Conservation (phyloP, 2,888 invertebrate genomes). For the Rhagium mordax region DNA sequence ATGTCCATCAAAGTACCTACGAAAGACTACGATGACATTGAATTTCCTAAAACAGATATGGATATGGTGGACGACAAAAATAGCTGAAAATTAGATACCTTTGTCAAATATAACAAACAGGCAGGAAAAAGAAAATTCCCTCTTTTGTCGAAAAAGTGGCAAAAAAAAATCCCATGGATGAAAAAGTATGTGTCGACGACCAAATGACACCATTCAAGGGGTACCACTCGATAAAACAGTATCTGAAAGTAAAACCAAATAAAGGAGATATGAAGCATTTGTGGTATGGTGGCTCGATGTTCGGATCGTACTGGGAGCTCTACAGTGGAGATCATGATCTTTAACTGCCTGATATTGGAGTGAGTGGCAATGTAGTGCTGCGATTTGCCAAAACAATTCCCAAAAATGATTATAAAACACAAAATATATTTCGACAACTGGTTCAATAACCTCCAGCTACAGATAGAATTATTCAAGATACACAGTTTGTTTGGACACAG, state of each 20-base stretch:
- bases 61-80: too few relatives aligned
- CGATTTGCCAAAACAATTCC: not conserved
- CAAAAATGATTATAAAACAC: not conserved
- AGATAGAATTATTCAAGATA: not conserved
- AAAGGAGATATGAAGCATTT: not conserved
- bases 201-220: not conserved
- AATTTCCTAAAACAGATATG: too few relatives aligned
- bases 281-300: not conserved
- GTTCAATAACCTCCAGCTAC: not conserved
- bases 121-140: too few relatives aligned
- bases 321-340: not conserved
- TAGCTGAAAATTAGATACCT: too few relatives aligned
- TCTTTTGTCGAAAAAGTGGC: not conserved
- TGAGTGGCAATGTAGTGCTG: not conserved
- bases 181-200: not conserved
- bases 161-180: not conserved
- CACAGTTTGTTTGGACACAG: not conserved
- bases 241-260: not conserved
- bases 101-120: too few relatives aligned
- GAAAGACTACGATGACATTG: too few relatives aligned
- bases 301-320: not conserved
- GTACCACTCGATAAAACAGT: not conserved
- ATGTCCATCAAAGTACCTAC: too few relatives aligned
- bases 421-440: not conserved
- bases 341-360: not conserved